Percentiles rank a stretch among this genome's conserved stretches.
phyloP scores from a whole-genome alignment of 2,888 invertebrate species.

The Octodonta nipae region DNA sequence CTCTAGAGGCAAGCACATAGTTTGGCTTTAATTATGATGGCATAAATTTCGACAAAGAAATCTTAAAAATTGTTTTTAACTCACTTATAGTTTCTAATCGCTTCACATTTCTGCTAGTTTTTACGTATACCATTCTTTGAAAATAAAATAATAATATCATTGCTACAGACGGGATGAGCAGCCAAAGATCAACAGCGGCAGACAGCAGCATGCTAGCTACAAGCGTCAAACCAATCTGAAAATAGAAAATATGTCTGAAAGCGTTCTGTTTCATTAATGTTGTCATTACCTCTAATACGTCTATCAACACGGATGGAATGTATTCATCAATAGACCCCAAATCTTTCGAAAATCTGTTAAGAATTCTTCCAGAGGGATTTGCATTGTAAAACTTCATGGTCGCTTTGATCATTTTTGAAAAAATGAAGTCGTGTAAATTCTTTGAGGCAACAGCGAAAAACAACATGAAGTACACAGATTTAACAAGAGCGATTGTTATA shows the following conservation, averaged over 20 bases:
- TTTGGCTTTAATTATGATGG: too few species aligned
- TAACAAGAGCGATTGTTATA: conserved; percentile 28
- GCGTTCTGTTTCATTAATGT: too few species aligned
- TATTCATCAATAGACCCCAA: conserved; percentile 49
- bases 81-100: conserved; percentile 55
- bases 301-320: conserved; percentile 37
- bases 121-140: conserved; percentile 54
- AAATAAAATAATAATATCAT: conserved; percentile 52
- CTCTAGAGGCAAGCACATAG: too few species aligned
- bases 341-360: conserved; percentile 36
- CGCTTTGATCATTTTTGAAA: conserved; percentile 26
- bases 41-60: too few species aligned
- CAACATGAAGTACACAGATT: conserved; percentile 29
- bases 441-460: conserved; percentile 30
- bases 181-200: conserved; percentile 55
- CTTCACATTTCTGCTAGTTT: conserved; percentile 62
- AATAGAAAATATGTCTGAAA: too few species aligned
- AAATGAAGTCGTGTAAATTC: conserved; percentile 29
- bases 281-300: conserved; percentile 31
- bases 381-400: conserved; percentile 32
- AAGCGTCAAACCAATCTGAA: conserved; percentile 38
- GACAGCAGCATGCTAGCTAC: conserved; percentile 61
- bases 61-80: too few species aligned
- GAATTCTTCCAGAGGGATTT: conserved; percentile 32
- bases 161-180: conserved; percentile 50